A percentile compares a stretch with the other conserved stretches of the same genome.
Conservation (phyloP, 92 coral and sea anemone species). For the Epizoanthus fatuus region DNA sequence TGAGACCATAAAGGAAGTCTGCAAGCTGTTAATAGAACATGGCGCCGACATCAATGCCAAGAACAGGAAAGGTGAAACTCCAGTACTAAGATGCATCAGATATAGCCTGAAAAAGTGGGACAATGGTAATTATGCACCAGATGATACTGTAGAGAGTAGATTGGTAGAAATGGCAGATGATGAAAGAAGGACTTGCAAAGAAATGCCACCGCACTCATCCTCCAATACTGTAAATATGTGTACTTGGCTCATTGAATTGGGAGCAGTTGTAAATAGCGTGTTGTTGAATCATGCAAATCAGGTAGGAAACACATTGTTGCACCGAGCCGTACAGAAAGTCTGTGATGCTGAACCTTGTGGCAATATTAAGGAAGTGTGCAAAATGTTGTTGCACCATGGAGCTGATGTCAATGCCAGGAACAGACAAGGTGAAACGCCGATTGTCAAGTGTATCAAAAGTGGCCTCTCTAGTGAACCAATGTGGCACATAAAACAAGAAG, state of each 20-base stretch:
- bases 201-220: background rate
- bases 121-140: background rate
- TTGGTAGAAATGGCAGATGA: background rate
- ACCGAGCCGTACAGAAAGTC: background rate
- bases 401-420: slow-evolving; percentile 9
- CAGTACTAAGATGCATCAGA: slow-evolving; percentile 6
- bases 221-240: slow-evolving; percentile 28
- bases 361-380: slow-evolving; percentile 1
- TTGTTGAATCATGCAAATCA: background rate
- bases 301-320: slow-evolving; percentile 1
- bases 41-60: slow-evolving; percentile 22
- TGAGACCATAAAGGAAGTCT: slow-evolving; percentile 4
- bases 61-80: slow-evolving; percentile 20
- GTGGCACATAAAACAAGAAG: background rate
- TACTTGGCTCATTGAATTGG: slow-evolving; percentile 4
- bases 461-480: background rate
- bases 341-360: background rate
- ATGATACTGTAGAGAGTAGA: background rate
- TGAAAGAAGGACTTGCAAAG: background rate
- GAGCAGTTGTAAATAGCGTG: slow-evolving; percentile 1
- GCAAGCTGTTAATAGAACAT: slow-evolving; percentile 7
- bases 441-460: background rate
- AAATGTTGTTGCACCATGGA: background rate
- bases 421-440: background rate
- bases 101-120: background rate